Base-by-base conservation (phyloP, 2,888 invertebrate species). In the Carabus problematicus region DNA sequence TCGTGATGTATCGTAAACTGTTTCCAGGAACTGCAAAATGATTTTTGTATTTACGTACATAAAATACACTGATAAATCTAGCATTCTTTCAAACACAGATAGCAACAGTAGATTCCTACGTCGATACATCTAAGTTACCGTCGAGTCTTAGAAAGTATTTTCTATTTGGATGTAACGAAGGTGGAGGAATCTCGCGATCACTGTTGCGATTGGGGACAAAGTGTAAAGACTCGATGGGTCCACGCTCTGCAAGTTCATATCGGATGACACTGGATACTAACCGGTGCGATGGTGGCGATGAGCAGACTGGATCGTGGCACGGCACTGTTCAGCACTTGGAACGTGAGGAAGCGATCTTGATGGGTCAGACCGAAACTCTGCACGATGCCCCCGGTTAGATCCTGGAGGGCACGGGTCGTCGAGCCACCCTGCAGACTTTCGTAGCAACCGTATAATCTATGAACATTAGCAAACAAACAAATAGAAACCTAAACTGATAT, bases 381-480 rank as follows among this genome's bases (percentile, higher is more conserved):
- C 72, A 91, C 90, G 73, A 91, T 87, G 64, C 91, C 91, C 56
- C 91, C 92, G 3, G 90, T 89, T 72, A 92, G 83, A 77, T 90
- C 91, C 80, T 91, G 89, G 74, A 91, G 85, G 8, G 90, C 90
- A 76, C 90, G 84, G 45, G 90, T 89, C 66, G 87, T 86, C 71
- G 86, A 85, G 71, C 89, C 88, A 62, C 86, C 86, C 29, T 85
- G 84, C 73, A 89, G 81, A 74, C 85, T 85, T 76, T 87, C 88
- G 81, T 91, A 92, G 74, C 88, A 87, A 42, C 91, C 91, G 81
- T 91, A 89, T 77, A 88, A 82, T 80, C 88, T 89, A 43, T 12
- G 71, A 63, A 55, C 29, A 6, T 2, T 29, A 29, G 6, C 29
- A 29, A 29, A 29, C 29, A 29, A 29, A 29, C 29, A 29, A 3